Evolutionary conservation across 1,140 invertebrate genomes (phyloP), one percentile per base, ranked within the genome.

Genomic region (Vollenhovia emeryi): DNA sequence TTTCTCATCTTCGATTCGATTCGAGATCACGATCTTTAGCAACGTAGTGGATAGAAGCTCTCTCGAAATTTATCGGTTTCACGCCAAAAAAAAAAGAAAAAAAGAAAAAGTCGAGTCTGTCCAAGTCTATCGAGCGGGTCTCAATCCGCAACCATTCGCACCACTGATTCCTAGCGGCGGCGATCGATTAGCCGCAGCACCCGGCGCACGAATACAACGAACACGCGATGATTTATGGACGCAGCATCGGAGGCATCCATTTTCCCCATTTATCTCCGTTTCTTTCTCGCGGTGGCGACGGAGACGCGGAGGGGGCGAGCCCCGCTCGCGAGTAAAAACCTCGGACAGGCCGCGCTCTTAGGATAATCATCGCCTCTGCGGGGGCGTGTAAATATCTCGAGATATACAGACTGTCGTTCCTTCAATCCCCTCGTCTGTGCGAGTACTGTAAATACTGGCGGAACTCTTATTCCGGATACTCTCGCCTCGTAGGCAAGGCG

Each of bases 1-100:
- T 87, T 89, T 87, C 85, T 89, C 74, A 40, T 89, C 68, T 84
- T 30, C 5, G 52, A 80, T 21, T 33, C 62, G 40, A 27, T 62
- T 15, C 33, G 33, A 50, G 15, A n/a, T 55, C 71, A 13, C 27
- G 57, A 48, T 62, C 43, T 76, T n/a, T 76, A 76, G 74, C 27
- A n/a, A 43, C 13, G 27, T 71, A 71, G 45, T n/a, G 24, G 9
- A n/a, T 62, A 50, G 21, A n/a, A 79, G 30, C 33, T 79, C 27
- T 36, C 50, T 60, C 18, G 21, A 76, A 76, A 76, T 21, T 62
- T 45, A 75, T 76, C 43, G 33, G 60, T 73, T 73, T 71, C 48
- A 30, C n/a, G 18, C 9, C 50, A 71, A 59, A 27, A 15, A 57
- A 27, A 24, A 21, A 55, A 27, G n/a, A n/a, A n/a, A n/a, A n/a